Base-by-base conservation (phyloP, 2,113 vertebrate genomes). In the Aptenodytes patagonicus region DNA sequence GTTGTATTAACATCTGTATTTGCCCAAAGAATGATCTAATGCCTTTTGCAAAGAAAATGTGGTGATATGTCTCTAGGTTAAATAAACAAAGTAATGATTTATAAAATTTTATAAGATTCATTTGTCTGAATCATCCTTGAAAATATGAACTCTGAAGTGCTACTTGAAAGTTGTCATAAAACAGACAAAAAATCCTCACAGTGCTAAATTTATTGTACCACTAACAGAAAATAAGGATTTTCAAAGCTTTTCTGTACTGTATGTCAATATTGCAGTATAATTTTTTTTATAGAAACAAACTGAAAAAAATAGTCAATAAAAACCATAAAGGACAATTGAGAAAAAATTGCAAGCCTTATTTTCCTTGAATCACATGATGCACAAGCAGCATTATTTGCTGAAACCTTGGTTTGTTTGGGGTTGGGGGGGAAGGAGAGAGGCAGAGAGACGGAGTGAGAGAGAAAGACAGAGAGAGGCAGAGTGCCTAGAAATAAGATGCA, bases 341-440 rank as follows among this genome's bases (percentile, higher is more conserved):
- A 97, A 95, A 97, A 98, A 98, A 98, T 98, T 97, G 97, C 96
- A 97, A 97, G 98, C 96, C 97, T 98, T 98, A 98, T 98, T 98
- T 98, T 98, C 96, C 95, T 96, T 26, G 25, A 98, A 98, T 98
- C 98, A 98, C 98, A 98, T 98, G 98, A 97, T 94, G 94, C 95
- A 93, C 96, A 94, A 93, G 95, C 94, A 97, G 98, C 97, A 98
- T 98, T 98, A 98, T 98, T 98, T 98, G 98, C 97, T 98, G 98
- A 98, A 98, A 98, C 92, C 97, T 93, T 94, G 88, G 96, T 97
- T 98, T 98, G 96, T 98, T 97, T 96, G 76, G 94, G 75, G 54
- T 58, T 2, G 46, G 29, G 54, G 62, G 82, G 57, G 15, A 29
- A 36, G 46, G 70, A 83, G 47, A 66, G 80, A 89, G 83, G 54